phyloP scores from a whole-genome alignment of 2,113 vertebrate genomes.

The Colaptes auratus region DNA sequence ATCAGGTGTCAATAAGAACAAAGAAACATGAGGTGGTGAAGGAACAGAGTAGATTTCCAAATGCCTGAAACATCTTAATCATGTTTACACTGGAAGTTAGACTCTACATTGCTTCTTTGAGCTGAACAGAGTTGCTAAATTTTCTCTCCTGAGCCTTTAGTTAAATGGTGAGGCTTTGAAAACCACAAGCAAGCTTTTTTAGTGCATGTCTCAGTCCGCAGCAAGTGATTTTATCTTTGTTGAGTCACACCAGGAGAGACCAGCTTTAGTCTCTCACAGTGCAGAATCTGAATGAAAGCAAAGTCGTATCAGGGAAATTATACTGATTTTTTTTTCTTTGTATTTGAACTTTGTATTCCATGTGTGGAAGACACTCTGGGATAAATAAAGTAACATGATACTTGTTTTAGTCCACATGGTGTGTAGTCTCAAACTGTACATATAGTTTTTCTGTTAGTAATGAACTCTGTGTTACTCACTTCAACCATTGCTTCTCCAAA shows the following conservation, averaged over 20 bases:
- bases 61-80: constrained; percentile 31
- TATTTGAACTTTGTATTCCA: neutral
- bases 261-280: too few species aligned
- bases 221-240: too few species aligned
- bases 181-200: neutral
- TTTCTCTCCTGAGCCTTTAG: constrained; percentile 7
- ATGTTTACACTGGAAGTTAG: neutral
- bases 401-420: neutral
- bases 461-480: neutral
- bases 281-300: constrained; percentile 4
- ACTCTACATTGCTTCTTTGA: constrained; percentile 6
- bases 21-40: neutral
- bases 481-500: neutral
- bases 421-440: neutral
- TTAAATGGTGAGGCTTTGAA: constrained; percentile 17
- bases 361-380: neutral
- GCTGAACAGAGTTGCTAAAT: neutral
- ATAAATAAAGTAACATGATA: neutral
- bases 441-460: neutral
- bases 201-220: too few species aligned
- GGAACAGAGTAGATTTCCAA: neutral
- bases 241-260: too few species aligned
- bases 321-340: neutral
- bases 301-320: neutral
- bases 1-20: neutral